A percentile compares a stretch with the other conserved stretches of the same genome.
Conservation (phyloP, 2,797 vertebrate genomes). For the Siniperca undulata region DNA sequence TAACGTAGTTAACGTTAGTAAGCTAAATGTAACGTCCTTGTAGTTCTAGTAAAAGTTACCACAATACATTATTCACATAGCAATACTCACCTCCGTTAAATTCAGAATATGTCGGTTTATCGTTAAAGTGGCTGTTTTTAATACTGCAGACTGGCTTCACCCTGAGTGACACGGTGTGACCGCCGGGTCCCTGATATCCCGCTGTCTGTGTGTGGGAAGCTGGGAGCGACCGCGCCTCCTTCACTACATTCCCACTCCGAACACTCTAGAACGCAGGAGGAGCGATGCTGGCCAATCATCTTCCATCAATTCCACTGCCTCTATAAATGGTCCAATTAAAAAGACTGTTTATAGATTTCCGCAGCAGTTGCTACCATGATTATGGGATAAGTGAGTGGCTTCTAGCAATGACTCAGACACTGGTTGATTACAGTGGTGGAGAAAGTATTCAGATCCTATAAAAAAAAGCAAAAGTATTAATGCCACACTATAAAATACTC, state of each 20-base stretch:
- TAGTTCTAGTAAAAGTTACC: neutral
- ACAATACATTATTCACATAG: accelerated
- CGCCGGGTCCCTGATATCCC: neutral
- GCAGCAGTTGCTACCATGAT: slow-evolving; percentile 34
- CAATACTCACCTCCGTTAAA: slow-evolving; percentile 49
- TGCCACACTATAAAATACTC: neutral
- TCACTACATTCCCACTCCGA: slow-evolving; percentile 39
- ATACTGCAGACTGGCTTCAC: neutral
- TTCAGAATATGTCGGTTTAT: neutral
- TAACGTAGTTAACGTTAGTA: neutral
- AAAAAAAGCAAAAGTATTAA: neutral
- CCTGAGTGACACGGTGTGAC: neutral
- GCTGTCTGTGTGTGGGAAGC: neutral
- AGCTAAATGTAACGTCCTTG: no score
- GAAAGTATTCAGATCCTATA: neutral
- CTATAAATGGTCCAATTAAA: slow-evolving; percentile 44
- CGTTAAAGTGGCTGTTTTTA: neutral
- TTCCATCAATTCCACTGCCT: neutral
- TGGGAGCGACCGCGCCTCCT: slow-evolving; percentile 33
- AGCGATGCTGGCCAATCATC: slow-evolving; percentile 68
- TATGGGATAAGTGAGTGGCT: neutral
- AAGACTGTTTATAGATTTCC: neutral
- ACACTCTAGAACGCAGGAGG: slow-evolving; percentile 73
- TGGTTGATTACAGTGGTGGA: neutral
- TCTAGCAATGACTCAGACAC: neutral